phyloP scores from a whole-genome alignment of 2,797 vertebrate species.

The Phalloptychus januarius region DNA sequence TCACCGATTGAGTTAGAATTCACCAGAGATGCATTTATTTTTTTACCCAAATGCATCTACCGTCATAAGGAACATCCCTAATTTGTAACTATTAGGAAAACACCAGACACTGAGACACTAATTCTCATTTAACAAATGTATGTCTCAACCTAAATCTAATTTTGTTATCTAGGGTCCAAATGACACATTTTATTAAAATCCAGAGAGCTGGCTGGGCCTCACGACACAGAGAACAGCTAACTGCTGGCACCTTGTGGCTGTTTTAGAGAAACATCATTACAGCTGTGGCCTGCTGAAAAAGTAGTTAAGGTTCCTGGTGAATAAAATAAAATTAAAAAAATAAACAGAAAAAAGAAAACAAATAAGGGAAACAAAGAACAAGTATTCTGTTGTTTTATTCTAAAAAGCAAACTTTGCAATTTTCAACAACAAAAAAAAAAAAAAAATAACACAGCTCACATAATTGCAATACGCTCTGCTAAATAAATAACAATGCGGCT shows the following conservation, averaged over 20 bases:
- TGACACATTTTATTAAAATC: constrained; percentile 2
- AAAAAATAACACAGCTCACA: constrained; percentile 48
- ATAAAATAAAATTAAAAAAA: background rate
- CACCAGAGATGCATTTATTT: background rate
- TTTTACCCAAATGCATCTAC: background rate
- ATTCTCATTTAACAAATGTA: constrained; percentile 1
- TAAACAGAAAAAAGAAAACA: constrained; percentile 19
- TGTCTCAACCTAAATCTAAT: background rate
- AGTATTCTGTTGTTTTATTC: constrained; percentile 68
- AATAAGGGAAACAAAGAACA: constrained; percentile 35
- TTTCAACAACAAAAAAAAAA: constrained; percentile 52
- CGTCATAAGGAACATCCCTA: background rate
- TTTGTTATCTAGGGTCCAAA: background rate
- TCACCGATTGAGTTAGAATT: background rate
- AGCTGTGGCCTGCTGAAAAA: constrained; percentile 25
- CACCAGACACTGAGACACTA: background rate
- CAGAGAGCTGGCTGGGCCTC: background rate
- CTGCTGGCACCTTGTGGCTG: constrained; percentile 79
- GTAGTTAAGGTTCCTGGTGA: constrained; percentile 46
- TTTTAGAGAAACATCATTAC: constrained; percentile 26
- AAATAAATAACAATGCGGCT: constrained; percentile 74
- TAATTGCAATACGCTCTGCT: constrained; percentile 69
- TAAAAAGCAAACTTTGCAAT: constrained; percentile 75
- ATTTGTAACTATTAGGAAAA: background rate
- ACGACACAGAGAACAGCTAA: constrained; percentile 20